phyloP scores from a whole-genome alignment of 2,113 vertebrate species.

The Phalacrocorax carbo region DNA sequence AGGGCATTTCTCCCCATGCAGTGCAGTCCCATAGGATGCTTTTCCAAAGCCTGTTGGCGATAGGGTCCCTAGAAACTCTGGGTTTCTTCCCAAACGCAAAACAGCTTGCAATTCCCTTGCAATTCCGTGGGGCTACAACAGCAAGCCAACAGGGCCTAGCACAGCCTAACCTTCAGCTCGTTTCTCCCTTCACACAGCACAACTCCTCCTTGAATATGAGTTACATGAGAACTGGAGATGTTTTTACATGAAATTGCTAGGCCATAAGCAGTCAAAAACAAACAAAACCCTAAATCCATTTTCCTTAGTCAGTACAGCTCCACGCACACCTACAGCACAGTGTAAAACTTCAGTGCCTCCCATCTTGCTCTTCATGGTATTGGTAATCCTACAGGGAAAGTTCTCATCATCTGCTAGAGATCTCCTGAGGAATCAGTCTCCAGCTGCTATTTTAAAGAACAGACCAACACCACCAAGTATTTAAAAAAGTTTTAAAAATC shows the following conservation, averaged over 20 bases:
- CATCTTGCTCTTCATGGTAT: background rate
- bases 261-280: background rate
- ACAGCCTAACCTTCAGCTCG: background rate
- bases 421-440: background rate
- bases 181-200: background rate
- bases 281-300: background rate
- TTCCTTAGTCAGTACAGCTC: background rate
- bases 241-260: background rate
- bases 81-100: background rate
- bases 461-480: background rate
- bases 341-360: background rate
- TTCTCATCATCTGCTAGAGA: background rate
- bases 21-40: background rate
- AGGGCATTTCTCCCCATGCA: background rate
- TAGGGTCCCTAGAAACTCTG: background rate
- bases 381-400: background rate
- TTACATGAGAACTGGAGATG: background rate
- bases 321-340: background rate
- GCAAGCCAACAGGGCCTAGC: background rate
- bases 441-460: background rate
- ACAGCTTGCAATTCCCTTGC: background rate
- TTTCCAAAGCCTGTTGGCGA: background rate
- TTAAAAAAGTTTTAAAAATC: background rate
- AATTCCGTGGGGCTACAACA: background rate
- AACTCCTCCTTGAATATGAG: background rate